phyloP scores from a whole-genome alignment of 2,888 invertebrate genomes.

The Tipula helvola region DNA sequence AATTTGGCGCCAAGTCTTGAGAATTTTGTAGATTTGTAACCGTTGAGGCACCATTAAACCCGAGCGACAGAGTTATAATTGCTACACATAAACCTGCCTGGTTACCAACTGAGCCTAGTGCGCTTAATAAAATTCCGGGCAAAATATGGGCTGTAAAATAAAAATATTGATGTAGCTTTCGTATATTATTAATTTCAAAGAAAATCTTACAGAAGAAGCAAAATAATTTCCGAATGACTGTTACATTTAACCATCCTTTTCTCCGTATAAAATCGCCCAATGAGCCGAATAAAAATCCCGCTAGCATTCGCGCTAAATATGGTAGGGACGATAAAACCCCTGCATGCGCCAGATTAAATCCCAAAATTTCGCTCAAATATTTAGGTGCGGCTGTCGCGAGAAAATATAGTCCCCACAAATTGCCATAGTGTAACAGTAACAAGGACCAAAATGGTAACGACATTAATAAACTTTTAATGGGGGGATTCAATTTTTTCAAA shows the following conservation, averaged over 20 bases:
- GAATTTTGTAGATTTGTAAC: conserved; percentile 47
- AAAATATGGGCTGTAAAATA: conserved; percentile 40
- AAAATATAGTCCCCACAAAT: conserved; percentile 63
- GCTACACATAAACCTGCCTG: conserved; percentile 48
- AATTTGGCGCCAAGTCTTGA: conserved; percentile 62
- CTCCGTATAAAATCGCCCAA: conserved; percentile 50
- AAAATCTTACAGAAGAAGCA: conserved; percentile 46
- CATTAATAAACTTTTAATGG: conserved; percentile 45
- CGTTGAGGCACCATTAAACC: conserved; percentile 50
- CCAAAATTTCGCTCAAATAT: conserved; percentile 55
- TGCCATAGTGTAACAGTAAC: conserved; percentile 56
- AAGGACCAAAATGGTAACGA: conserved; percentile 60
- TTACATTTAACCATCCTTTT: conserved; percentile 36
- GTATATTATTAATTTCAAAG: background rate
- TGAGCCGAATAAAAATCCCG: conserved; percentile 58
- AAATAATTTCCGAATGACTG: conserved; percentile 52
- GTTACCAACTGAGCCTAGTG: conserved; percentile 47
- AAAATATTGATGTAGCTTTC: background rate
- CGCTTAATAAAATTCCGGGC: conserved; percentile 41
- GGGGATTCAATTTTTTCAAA: conserved; percentile 34
- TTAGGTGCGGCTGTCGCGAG: conserved; percentile 64
- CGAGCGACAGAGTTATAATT: conserved; percentile 54
- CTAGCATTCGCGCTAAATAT: conserved; percentile 52
- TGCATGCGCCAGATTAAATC: conserved; percentile 56
- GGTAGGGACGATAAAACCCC: conserved; percentile 58